phyloP scores from a whole-genome alignment of 2,888 invertebrate species.

The Odontothrips loti region DNA sequence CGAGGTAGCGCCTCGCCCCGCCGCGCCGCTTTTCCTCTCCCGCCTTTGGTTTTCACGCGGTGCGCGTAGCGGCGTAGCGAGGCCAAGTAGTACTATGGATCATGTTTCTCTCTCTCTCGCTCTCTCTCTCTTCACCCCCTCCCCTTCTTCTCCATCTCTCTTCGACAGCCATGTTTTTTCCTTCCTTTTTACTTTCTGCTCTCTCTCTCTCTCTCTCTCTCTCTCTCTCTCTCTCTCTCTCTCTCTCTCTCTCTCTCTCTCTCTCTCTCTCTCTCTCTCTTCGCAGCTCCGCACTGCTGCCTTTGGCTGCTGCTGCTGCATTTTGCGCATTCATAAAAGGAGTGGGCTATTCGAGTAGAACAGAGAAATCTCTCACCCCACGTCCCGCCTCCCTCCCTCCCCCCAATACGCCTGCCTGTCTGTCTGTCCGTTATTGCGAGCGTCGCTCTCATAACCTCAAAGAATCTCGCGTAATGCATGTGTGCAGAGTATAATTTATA shows the following conservation, averaged over 20 bases:
- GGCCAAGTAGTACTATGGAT: neutral
- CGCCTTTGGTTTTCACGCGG: neutral
- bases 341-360: neutral
- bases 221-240: neutral
- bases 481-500: too few species aligned
- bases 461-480: too few species aligned
- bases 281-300: neutral
- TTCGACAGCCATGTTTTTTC: too few species aligned
- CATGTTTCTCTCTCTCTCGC: neutral
- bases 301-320: neutral
- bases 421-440: too few species aligned
- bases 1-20: too few species aligned
- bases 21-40: too few species aligned
- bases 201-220: neutral
- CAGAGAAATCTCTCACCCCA: too few species aligned
- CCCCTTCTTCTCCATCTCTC: too few species aligned
- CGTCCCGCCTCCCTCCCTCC: too few species aligned
- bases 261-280: neutral
- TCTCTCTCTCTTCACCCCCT: neutral
- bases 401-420: too few species aligned
- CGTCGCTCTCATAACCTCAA: too few species aligned
- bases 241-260: neutral
- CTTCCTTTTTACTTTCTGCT: neutral
- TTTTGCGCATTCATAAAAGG: constrained; percentile 7
- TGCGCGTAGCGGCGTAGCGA: neutral